Evolutionary conservation across 1,140 invertebrate species (phyloP), one percentile per base, ranked within the genome.

Genomic region (Rhyacophila brunnea): DNA sequence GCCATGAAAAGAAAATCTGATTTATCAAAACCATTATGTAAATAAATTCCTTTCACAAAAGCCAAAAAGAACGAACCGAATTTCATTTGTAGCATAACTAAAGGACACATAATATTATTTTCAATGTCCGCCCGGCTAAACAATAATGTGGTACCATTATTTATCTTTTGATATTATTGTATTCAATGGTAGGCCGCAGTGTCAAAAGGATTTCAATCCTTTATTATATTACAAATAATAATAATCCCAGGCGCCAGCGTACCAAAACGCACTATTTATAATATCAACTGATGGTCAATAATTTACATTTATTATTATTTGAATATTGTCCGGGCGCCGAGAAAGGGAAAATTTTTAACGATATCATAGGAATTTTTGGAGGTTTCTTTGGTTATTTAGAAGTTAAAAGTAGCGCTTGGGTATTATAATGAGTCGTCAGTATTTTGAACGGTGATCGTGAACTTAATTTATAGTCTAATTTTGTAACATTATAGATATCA

Each of bases 241-340:
- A 28, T 28, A 28, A 28, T 28, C 9, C 47, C 19, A 48, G 60
- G 60, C 60, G 60, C 60, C 60, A 58, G 60, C 60, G 60, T 48
- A 54, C 56, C 54, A 50, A 62, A 62, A 57, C 47, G 18, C 40
- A 47, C 48, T 28, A 57, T 52, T 62, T 51, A 49, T 20, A 57
- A 61, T 55, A 52, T 42, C 35, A 52, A 52, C 42, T 42, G 48
- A 62, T 53, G 60, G 55, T 49, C 55, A 42, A 56, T 59, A 63
- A 58, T 59, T 63, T 59, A 58, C 32, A n/a, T 55, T 56, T 42
- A 58, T 47, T 42, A 58, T 47, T 61, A 28, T 58, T 62, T 18
- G 32, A 53, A 54, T 54, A 59, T 36, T 45, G 47, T 34, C 32
- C 35, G 48, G 43, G 34, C 43, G 28, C 48, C 34, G 38, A 50